A percentile compares a stretch with the other conserved stretches of the same genome.
These are phyloP conservation scores for Parelbella ahira DNA, from an alignment of 2,888 invertebrate species.

Conservation along the genomic window DNA sequence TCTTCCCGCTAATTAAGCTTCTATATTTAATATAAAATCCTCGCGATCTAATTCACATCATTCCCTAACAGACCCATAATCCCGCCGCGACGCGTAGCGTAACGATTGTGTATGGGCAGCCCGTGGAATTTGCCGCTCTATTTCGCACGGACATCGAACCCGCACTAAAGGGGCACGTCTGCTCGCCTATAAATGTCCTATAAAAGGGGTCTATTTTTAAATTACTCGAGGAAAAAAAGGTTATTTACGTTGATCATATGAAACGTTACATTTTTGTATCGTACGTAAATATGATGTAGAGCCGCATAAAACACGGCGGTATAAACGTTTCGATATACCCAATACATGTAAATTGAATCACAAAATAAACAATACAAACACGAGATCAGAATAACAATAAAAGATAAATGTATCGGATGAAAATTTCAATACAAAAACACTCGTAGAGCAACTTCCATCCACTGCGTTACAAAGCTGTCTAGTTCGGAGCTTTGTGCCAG, in stretches of 20 bases:
- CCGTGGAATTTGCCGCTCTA: conserved; percentile 48
- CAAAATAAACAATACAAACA: conserved; percentile 18
- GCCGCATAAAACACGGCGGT: conserved; percentile 6
- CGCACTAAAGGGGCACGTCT: conserved; percentile 35
- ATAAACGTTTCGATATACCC: conserved; percentile 7
- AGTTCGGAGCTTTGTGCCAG: conserved; percentile 18
- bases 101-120: conserved; percentile 35
- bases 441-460: conserved; percentile 22
- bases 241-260: too few species aligned
- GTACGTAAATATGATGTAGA: too few species aligned
- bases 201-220: too few species aligned
- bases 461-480: conserved; percentile 27
- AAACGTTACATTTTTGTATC: too few species aligned
- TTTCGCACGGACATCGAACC: conserved; percentile 50
- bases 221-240: too few species aligned
- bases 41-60: conserved; percentile 3
- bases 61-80: not conserved
- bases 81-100: not conserved
- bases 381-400: conserved; percentile 24
- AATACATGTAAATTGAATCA: conserved; percentile 20
- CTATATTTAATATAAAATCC: conserved; percentile 12
- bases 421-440: conserved; percentile 28
- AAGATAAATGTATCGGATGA: conserved; percentile 24
- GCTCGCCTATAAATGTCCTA: conserved; percentile 48
- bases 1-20: too few species aligned